Base-by-base conservation (phyloP, 1,140 invertebrate species). In the Caenorhabditis brenneri region DNA sequence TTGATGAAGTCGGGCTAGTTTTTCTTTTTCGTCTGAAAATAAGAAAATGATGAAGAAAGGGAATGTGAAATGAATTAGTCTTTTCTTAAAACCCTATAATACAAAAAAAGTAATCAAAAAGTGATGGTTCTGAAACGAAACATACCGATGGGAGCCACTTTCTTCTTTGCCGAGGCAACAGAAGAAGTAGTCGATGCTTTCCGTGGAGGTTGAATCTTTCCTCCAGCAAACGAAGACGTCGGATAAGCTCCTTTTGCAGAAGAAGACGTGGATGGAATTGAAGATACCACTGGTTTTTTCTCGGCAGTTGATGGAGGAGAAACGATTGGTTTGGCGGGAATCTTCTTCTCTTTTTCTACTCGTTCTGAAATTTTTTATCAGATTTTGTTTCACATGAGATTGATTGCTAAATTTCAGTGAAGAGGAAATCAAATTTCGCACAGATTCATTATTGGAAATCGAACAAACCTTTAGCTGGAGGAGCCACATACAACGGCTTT, bases 211-310 rank as follows among this genome's bases (percentile, higher is more conserved):
- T 49, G 46, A 80, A 49, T n/a, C 27, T 81, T 81, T 33, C 80
- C 81, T 39, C 81, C 81, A 42, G 81, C 81, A 39, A 82, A 82
- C 15, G 81, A 82, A 65, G 81, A 82, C 7, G 81, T 82, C 74
- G 81, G 81, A 36, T 31, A 82, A 15, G 36, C 19, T 27, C 36
- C 65, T 24, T 74, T 74, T 27, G 36, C 2, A 24, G 65, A 12
- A 24, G 65, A 74, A 24, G 65, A 74, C n/a, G 65, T 74, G 2
- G 65, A 74, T 42, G 65, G 65, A 74, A 74, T 74, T 4, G 65
- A 74, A 27, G 65, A 74, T 65, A 36, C 58, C 29, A 65, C 58
- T 65, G 58, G 58, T 19, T 65, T 65, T 36, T 65, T 65, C 6
- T 65, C 58, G 0, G n/a, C 58, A 19, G 58, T 65, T 65, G 58